Percentiles rank a stretch among this genome's conserved stretches.
These are phyloP conservation scores for Dasypogon diadema DNA, from an alignment of 2,888 invertebrate genomes.

Conservation along the genomic window DNA sequence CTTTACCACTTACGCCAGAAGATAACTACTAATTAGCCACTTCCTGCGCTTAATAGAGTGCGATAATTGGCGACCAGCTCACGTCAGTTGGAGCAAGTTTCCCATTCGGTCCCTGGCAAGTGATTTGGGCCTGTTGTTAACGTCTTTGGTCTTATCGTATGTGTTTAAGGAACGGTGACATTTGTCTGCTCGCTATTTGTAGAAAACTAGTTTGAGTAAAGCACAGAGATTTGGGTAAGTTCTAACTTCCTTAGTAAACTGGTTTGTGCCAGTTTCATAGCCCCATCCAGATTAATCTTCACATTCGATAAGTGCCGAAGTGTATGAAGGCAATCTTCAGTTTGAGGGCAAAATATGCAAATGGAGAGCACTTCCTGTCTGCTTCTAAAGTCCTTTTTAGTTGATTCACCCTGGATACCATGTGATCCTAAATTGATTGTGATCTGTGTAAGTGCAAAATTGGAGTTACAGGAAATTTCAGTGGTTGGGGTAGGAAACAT, in stretches of 20 bases:
- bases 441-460: too few relatives aligned
- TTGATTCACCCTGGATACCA: background rate
- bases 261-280: background rate
- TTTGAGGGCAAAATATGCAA: conserved; percentile 23
- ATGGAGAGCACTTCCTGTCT: background rate
- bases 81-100: background rate
- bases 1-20: background rate
- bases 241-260: background rate
- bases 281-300: conserved; percentile 1
- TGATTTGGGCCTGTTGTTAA: background rate
- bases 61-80: background rate
- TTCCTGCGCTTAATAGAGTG: background rate
- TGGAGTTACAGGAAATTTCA: too few relatives aligned
- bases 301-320: background rate
- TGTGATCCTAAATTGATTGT: background rate
- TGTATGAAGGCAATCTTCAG: conserved; percentile 1
- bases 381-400: background rate
- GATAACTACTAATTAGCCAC: background rate
- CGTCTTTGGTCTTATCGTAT: background rate
- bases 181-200: background rate
- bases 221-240: background rate
- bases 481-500: too few relatives aligned
- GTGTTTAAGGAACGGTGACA: background rate
- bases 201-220: background rate
- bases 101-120: background rate